Base-by-base conservation (phyloP, 2,888 invertebrate species). In the Clivina fossor region DNA sequence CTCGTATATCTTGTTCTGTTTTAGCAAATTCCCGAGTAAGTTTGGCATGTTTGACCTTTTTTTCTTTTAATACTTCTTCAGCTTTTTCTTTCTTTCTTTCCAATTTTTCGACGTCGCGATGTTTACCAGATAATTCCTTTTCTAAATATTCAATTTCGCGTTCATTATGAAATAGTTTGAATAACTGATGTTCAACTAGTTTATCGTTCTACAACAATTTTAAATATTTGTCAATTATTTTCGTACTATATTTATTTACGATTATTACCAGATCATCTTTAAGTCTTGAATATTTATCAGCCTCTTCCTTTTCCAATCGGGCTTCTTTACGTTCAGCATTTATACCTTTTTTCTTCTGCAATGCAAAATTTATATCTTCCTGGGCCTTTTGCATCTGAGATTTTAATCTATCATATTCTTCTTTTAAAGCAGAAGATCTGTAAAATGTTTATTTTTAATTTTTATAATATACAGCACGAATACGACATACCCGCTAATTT, bases 281-380 rank as follows among this genome's bases (percentile, higher is more conserved):
- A 0, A 98, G 77, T 41, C 89, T 80, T 43, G 96, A 91, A 72
- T 98, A 99, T 67, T 95, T 93, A 71, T 98, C 97, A 0, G 99
- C 99, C 74, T 99, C 99, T 72, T 98, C 96, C 74, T 98, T 97
- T 73, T 99, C 99, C 61, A 94, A 80, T 71, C 94, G 93, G 3
- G 99, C 99, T 74, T 99, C 99, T 71, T 98, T 97, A 57, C 95
- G 83, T 76, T 99, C 99, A 0, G 95, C 96, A 35, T 96, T 97
- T 55, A 99, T 96, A 1, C 97, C 98, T 69, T 95, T 93, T 76
- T 99, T 97, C 78, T 97, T 98, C 72, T 97, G 93, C 73, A 96
- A 95, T 1, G 97, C 96, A 75, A 91, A 94, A 75, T 98, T 97
- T 0, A 98, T 94, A 74, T 99, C 97, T 71, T 97, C 96, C 71